Base-by-base conservation (phyloP, 2,888 invertebrate genomes). In the Urechis unicinctus region DNA sequence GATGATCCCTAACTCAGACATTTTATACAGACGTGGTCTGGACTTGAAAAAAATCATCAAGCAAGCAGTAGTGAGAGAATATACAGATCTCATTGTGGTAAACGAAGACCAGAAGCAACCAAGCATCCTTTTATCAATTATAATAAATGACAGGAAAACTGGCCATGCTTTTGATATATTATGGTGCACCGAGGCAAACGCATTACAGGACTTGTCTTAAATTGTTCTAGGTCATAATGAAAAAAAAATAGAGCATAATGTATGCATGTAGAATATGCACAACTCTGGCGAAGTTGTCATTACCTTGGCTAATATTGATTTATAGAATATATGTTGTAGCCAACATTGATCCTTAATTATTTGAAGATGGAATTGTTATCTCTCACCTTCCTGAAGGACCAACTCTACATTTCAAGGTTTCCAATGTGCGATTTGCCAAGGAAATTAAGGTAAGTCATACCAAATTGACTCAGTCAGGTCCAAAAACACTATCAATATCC, bases 331-430 rank as follows among this genome's bases (percentile, higher is more conserved):
- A n/a, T n/a, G n/a, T n/a, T n/a, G n/a, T n/a, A n/a, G n/a, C n/a
- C n/a, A n/a, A n/a, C n/a, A n/a, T n/a, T 24, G 6, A 9, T 5
- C 30, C 52, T 44, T 45, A 52, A 44, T 46, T 46, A 28, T 22
- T 45, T 24, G 4, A 60, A 84, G 91, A 95, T 80, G 96, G 93
- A 2, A 82, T 98, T 74, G 81, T 97, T 22, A 81, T 98, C 2
- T 87, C 93, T 60, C 97, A 98, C 80, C 81, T 99, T 59, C 98
- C 98, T 0, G 86, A 91, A 64, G 98, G 98, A 0, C 98, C 98
- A 0, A 97, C 98, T 0, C 93, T 95, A 21, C 90, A 93, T 78
- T 99, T 97, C 77, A 88, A 91, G 74, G 77, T 99, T 24, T 91
- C 91, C 67, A 95, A 89, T 77, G 90, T 96, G 0, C 89, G 88